Base-by-base conservation (phyloP, 2,113 vertebrate genomes). In the Calonectris borealis region DNA sequence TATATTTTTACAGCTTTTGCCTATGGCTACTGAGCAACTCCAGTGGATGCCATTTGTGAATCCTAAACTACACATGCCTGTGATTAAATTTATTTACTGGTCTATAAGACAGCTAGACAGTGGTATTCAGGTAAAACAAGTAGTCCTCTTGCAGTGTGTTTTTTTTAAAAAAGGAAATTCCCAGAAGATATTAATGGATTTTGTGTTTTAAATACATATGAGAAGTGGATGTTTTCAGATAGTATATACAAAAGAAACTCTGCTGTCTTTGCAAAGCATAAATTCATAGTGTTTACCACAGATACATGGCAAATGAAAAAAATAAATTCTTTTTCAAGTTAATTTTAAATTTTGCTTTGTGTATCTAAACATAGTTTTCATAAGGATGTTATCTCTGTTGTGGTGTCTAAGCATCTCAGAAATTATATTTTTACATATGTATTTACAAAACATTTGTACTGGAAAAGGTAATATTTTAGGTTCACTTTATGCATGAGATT, bases 41-140 rank as follows among this genome's bases (percentile, higher is more conserved):
- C 98, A 98, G 73, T 98, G 97, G 96, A 97, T 98, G 90, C 97
- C 98, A 26, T 77, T 95, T 79, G 97, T 98, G 85, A 98, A 98
- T 57, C 58, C 94, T 18, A 97, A 97, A 76, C 95, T 99, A 32
- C 98, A 98, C 2, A 29, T 98, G 29, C 96, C 98, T 57, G 93
- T 99, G 27, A 85, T 99, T 58, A 98, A 98, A 90, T 98, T 99
- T 94, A 98, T 98, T 94, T 99, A 99, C 95, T 98, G 98, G 98
- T 95, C 97, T 84, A 16, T 99, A 96, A 98, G 98, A 90, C 98
- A 98, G 40, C 93, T 99, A 60, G 98, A 99, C 76, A 96, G 61
- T 36, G 97, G 96, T 83, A 58, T 82, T 61, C 98, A 99, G 98
- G 99, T 99, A 97, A 97, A 54, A 38, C 7, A 73, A 79, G 9